Base-by-base conservation (phyloP, 1,140 invertebrate species). In the Plectus sambesii region DNA sequence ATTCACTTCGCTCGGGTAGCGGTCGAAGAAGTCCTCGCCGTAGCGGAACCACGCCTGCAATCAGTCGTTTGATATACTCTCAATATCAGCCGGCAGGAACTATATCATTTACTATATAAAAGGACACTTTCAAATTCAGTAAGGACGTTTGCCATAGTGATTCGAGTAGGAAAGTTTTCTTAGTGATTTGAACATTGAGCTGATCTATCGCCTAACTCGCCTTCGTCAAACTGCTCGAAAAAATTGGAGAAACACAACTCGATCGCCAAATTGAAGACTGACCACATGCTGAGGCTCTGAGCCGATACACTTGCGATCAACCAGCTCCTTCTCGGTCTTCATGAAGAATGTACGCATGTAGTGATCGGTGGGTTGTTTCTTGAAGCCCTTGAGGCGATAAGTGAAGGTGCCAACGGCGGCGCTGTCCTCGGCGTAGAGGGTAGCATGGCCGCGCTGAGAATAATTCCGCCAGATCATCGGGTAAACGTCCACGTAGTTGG, bases 371-470 rank as follows among this genome's bases (percentile, higher is more conserved):
- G 88, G 89, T 55, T 82, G 79, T 1, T 74, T 49, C 48, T 78
- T 73, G 69, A 94, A 96, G 1, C 88, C 89, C 51, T 85, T 83
- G 62, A 93, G 77, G 8, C 88, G 77, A 69, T 87, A 87, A 22
- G 84, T 87, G 62, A 92, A 94, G 0, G 84, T 88, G 63, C 87
- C 87, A 6, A 84, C 78, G 60, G 77, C 72, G 0, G 84, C 80
- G 53, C 80, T 77, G 68, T 96, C 89, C 71, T 96, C 89, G 57
- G 82, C 82, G 69, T 82, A 93, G 4, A 81, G 81, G 23, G 79
- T 80, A 0, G 77, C 74, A 63, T 80, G 81, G 1, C 85, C 84
- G 33, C 77, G 74, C 6, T 79, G 68, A 41, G 77, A 60, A 42
- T 60, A 62, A 36, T 60, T 60, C 3, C 33, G 30, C 74, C 74